Percentiles rank a stretch among this genome's conserved stretches.
phyloP scores from a whole-genome alignment of 2,888 invertebrate species.

The Galerucella pusilla region DNA sequence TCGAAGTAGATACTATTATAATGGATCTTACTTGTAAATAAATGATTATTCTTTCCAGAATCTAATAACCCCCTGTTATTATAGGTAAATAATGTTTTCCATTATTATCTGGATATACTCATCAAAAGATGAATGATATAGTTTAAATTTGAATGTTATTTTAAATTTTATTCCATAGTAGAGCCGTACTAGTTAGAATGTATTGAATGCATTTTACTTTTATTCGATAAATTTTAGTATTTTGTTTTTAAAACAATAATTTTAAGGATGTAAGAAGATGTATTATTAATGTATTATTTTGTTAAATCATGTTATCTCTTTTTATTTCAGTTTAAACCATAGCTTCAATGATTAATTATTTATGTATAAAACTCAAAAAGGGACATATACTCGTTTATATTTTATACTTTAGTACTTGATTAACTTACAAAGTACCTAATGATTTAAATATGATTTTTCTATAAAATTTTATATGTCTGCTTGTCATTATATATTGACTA shows the following conservation, averaged over 20 bases:
- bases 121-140: background rate
- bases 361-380: background rate
- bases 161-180: conserved; percentile 1
- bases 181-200: background rate
- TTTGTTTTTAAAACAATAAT: conserved; percentile 4
- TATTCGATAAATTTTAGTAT: background rate
- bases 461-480: too few relatives aligned
- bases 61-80: background rate
- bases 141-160: background rate
- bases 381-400: too few relatives aligned
- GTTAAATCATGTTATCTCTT: background rate
- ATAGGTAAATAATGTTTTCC: background rate
- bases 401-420: background rate
- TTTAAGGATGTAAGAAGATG: background rate
- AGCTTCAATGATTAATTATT: background rate
- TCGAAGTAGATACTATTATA: conserved; percentile 24
- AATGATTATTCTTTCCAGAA: background rate
- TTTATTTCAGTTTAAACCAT: background rate
- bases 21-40: conserved; percentile 23
- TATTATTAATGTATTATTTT: background rate
- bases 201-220: conserved; percentile 1
- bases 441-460: too few relatives aligned
- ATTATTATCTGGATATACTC: background rate
- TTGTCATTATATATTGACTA: too few relatives aligned
- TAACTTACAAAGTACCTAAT: background rate